phyloP scores from a whole-genome alignment of 2,113 vertebrate genomes.

The Dendrocopos noguchii region DNA sequence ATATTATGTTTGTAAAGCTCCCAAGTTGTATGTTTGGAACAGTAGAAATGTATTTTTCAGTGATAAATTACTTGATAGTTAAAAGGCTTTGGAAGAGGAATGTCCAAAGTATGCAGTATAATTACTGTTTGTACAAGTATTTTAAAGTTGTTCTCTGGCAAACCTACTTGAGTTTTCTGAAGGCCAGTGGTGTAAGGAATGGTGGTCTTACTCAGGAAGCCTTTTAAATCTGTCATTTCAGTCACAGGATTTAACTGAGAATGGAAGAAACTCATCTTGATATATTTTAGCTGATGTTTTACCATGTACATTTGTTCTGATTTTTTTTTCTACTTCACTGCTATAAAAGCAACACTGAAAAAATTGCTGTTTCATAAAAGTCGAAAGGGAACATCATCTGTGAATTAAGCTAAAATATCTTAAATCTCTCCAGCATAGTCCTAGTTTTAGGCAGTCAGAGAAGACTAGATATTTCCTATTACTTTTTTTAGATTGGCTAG shows the following conservation, averaged over 20 bases:
- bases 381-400: neutral
- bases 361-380: neutral
- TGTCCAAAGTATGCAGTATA: neutral
- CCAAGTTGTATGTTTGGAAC: neutral
- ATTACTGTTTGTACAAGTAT: neutral
- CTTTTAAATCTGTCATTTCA: neutral
- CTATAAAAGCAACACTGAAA: neutral
- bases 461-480: conserved; percentile 58
- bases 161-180: neutral
- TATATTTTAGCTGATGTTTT: neutral
- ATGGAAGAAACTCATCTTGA: neutral
- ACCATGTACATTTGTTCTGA: neutral
- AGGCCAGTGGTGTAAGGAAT: neutral
- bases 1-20: neutral
- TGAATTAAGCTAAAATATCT: conserved; percentile 35
- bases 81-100: neutral
- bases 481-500: conserved; percentile 64
- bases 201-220: neutral
- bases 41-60: neutral
- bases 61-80: neutral
- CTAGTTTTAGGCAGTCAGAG: neutral
- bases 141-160: neutral
- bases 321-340: neutral
- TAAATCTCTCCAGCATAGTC: neutral
- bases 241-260: conserved; percentile 3